Conservation (phyloP, 2,797 vertebrate species). For the Amniataba percoides region DNA sequence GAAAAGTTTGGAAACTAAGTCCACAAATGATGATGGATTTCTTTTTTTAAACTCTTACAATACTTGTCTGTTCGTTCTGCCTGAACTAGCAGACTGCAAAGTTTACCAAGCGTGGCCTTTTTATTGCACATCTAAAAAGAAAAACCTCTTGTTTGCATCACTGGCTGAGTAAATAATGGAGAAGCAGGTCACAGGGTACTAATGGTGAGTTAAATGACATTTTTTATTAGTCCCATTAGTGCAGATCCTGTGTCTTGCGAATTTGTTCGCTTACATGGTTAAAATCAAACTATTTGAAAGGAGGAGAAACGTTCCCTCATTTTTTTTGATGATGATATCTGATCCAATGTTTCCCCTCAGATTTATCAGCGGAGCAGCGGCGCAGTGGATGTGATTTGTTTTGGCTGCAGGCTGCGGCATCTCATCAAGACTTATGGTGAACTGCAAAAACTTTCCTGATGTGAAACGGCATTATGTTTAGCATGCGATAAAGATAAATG, state of each 20-base stretch:
- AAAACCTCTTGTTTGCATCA: neutral
- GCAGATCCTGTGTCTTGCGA: neutral
- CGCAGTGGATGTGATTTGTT: slow-evolving; percentile 45
- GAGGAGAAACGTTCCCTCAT: neutral
- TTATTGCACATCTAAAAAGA: slow-evolving; percentile 24
- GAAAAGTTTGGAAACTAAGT: slow-evolving; percentile 14
- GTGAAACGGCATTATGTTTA: slow-evolving; percentile 33
- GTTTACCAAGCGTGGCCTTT: slow-evolving; percentile 34
- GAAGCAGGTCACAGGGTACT: slow-evolving; percentile 9
- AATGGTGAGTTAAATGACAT: slow-evolving; percentile 3
- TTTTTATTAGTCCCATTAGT: slow-evolving; percentile 12
- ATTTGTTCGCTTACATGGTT: slow-evolving; percentile 2
- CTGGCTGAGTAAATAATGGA: slow-evolving; percentile 9
- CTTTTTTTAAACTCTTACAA: neutral
- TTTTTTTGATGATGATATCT: slow-evolving; percentile 20
- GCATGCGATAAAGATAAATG: slow-evolving; percentile 34
- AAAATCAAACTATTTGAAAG: neutral
- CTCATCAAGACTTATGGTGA: slow-evolving; percentile 31
- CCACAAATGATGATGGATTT: slow-evolving; percentile 11
- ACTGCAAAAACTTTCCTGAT: slow-evolving; percentile 32
- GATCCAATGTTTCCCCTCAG: slow-evolving; percentile 9
- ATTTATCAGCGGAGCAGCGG: slow-evolving; percentile 15
- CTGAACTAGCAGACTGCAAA: slow-evolving; percentile 15
- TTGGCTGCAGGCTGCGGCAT: slow-evolving; percentile 49
- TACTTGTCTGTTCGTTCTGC: neutral